phyloP scores from a whole-genome alignment of 2,113 vertebrate genomes.

The Ptilonorhynchus violaceus region DNA sequence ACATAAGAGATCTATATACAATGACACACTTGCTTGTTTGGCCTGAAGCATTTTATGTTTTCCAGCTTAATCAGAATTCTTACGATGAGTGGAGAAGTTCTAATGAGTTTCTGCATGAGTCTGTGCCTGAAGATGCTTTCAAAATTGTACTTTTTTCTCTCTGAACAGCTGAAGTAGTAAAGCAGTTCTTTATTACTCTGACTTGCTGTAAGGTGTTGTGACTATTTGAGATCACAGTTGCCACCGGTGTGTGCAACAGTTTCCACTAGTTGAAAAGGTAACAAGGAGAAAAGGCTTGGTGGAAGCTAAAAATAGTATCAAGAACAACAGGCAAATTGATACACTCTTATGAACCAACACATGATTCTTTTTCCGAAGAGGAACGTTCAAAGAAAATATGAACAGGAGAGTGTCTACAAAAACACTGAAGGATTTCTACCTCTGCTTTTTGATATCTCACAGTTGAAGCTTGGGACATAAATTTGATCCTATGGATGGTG shows the following conservation, averaged over 20 bases:
- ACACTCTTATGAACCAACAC: background rate
- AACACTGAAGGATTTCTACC: background rate
- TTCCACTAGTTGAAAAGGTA: background rate
- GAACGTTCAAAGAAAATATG: background rate
- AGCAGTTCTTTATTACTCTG: background rate
- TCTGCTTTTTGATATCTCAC: background rate
- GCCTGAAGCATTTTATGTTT: slow-evolving; percentile 67
- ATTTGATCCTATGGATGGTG: background rate
- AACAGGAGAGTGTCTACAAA: background rate
- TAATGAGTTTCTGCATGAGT: slow-evolving; percentile 48
- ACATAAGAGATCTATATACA: slow-evolving; percentile 60
- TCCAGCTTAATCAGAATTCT: slow-evolving; percentile 62
- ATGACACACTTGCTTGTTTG: slow-evolving; percentile 59
- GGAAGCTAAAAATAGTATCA: background rate
- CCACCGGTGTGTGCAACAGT: background rate
- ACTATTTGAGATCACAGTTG: background rate
- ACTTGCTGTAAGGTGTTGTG: background rate
- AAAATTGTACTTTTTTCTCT: background rate
- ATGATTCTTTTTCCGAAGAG: background rate
- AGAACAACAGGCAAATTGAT: background rate
- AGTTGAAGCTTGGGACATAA: background rate
- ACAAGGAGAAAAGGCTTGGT: background rate
- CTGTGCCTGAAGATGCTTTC: slow-evolving; percentile 25
- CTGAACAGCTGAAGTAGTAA: background rate
- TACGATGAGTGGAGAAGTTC: slow-evolving; percentile 45